A percentile compares a stretch with the other conserved stretches of the same genome.
Evolutionary conservation across 2,113 vertebrate species (phyloP).

Genomic region (human (Homo sapiens)): DNA sequence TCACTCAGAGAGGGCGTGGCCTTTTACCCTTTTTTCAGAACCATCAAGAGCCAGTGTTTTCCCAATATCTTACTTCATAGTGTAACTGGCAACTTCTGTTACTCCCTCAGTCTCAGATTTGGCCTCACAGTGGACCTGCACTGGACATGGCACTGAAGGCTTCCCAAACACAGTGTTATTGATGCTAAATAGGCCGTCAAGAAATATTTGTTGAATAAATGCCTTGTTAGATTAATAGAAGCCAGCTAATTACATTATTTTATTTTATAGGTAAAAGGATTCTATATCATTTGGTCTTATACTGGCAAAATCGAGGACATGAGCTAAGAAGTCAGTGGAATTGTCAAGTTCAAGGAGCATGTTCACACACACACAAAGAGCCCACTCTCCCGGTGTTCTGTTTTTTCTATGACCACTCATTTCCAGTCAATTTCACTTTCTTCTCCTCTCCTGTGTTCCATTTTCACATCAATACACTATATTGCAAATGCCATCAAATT

Average conservation of each 20-base stretch:
- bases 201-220: not conserved
- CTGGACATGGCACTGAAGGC: not conserved
- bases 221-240: constrained; percentile 2
- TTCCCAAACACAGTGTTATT: not conserved
- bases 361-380: not conserved
- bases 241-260: not conserved
- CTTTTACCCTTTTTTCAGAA: not conserved
- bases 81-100: not conserved
- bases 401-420: not conserved
- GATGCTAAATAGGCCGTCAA: not conserved
- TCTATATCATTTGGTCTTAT: not conserved
- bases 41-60: not conserved
- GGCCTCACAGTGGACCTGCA: not conserved
- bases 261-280: constrained; percentile 23
- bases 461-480: not conserved
- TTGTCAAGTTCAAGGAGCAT: not conserved
- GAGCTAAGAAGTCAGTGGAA: not conserved
- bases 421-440: not conserved
- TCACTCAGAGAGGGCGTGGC: not conserved
- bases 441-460: not conserved
- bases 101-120: not conserved
- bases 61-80: not conserved
- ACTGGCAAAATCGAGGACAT: not conserved
- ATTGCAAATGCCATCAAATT: not conserved
- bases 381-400: not conserved